Evolutionary conservation across 1,140 invertebrate species (phyloP).

Genomic region (Danaus melanippus): DNA sequence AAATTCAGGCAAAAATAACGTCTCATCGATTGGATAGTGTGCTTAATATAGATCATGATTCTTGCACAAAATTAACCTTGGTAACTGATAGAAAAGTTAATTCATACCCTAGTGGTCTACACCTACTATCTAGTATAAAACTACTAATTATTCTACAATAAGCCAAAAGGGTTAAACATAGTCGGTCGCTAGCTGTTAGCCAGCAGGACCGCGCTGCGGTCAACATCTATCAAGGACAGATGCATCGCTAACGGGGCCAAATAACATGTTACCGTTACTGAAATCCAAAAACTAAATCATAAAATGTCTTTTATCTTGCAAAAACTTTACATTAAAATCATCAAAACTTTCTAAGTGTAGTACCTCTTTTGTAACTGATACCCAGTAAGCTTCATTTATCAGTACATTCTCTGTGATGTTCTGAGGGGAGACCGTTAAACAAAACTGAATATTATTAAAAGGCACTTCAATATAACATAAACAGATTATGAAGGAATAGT

Average conservation of each 20-base stretch:
- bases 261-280: slow-evolving; percentile 70
- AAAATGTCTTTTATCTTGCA: slow-evolving; percentile 70
- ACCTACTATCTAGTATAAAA: slow-evolving; percentile 66
- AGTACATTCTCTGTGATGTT: slow-evolving; percentile 95
- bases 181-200: slow-evolving; percentile 29
- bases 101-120: slow-evolving; percentile 71
- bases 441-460: slow-evolving; percentile 68
- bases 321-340: slow-evolving; percentile 71
- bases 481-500: slow-evolving; percentile 23
- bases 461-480: slow-evolving; percentile 36
- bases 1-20: slow-evolving; percentile 64
- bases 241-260: slow-evolving; percentile 72
- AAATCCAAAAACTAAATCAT: slow-evolving; percentile 71
- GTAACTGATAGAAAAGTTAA: slow-evolving; percentile 67
- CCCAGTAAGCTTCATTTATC: slow-evolving; percentile 94
- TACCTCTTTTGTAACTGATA: slow-evolving; percentile 92
- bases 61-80: slow-evolving; percentile 67
- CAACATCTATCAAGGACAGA: slow-evolving; percentile 68
- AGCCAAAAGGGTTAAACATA: slow-evolving; percentile 66
- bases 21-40: slow-evolving; percentile 56
- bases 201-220: slow-evolving; percentile 32
- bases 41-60: slow-evolving; percentile 64
- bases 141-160: slow-evolving; percentile 57
- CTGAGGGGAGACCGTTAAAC: slow-evolving; percentile 76
- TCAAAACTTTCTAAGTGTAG: slow-evolving; percentile 71